Conservation (phyloP, 2,888 invertebrate species). For the Drosophila kokeensis region DNA sequence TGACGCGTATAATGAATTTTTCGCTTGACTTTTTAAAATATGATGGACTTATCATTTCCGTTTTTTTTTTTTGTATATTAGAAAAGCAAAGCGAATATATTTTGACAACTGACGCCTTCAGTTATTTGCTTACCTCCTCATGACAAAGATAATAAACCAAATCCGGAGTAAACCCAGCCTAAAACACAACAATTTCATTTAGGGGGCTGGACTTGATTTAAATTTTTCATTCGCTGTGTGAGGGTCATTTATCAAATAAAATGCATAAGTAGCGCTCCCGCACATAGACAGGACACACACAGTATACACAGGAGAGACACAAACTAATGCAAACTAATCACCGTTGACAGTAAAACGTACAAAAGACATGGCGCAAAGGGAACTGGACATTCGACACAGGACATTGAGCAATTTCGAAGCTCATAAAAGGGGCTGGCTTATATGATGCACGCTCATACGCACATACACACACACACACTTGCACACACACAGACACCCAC, state of each 20-base stretch:
- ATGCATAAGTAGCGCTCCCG: slow-evolving; percentile 28
- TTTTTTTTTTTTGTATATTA: too few species aligned
- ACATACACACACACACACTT: neutral
- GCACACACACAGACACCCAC: neutral
- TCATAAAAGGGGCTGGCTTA: slow-evolving; percentile 47
- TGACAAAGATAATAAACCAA: slow-evolving; percentile 21
- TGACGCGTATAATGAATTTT: neutral
- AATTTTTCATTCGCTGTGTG: slow-evolving; percentile 52
- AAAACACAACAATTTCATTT: slow-evolving; percentile 48
- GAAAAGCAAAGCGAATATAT: neutral
- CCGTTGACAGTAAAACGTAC: slow-evolving; percentile 67
- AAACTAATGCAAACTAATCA: slow-evolving; percentile 74
- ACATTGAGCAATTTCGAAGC: slow-evolving; percentile 43
- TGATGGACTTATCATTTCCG: neutral
- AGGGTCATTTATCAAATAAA: slow-evolving; percentile 37
- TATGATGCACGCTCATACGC: slow-evolving; percentile 15
- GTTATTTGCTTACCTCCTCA: neutral
- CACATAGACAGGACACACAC: slow-evolving; percentile 12
- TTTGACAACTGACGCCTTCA: neutral
- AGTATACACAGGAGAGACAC: slow-evolving; percentile 10
- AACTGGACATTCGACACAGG: slow-evolving; percentile 47
- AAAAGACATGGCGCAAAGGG: slow-evolving; percentile 30
- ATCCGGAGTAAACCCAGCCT: slow-evolving; percentile 25
- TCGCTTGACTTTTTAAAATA: neutral
- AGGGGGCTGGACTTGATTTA: slow-evolving; percentile 61